phyloP scores from a whole-genome alignment of 2,888 invertebrate species.

The Pammene aurita region DNA sequence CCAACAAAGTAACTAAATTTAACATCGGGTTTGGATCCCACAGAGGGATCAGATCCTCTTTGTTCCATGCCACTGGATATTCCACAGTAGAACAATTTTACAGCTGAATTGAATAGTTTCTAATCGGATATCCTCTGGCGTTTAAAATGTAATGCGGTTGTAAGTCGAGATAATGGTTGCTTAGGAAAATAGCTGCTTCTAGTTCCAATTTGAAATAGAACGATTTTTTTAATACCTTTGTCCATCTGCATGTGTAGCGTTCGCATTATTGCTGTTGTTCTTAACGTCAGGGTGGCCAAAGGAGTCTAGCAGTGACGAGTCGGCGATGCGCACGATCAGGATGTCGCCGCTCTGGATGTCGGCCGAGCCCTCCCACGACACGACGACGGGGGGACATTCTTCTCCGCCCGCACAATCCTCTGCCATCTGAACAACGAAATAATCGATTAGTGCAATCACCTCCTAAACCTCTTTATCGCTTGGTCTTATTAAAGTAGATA shows the following conservation, averaged over 20 bases:
- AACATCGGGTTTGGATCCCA: constrained; percentile 25
- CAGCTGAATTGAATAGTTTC: constrained; percentile 37
- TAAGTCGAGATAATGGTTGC: background rate
- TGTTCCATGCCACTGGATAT: constrained; percentile 35
- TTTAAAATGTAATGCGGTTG: constrained; percentile 14
- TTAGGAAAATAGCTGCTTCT: background rate
- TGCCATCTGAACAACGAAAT: constrained; percentile 69
- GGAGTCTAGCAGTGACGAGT: constrained; percentile 80
- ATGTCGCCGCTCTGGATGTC: constrained; percentile 89
- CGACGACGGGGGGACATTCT: constrained; percentile 83
- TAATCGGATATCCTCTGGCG: constrained; percentile 21
- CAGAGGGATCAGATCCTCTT: constrained; percentile 35
- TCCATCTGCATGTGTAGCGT: constrained; percentile 58
- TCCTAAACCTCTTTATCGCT: background rate
- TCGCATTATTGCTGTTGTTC: constrained; percentile 60
- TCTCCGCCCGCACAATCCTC: constrained; percentile 74
- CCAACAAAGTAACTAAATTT: constrained; percentile 20
- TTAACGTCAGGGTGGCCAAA: constrained; percentile 55
- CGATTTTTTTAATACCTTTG: too few species aligned
- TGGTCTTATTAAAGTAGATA: too few species aligned
- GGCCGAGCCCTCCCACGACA: constrained; percentile 86
- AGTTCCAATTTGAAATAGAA: background rate
- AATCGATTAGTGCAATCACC: background rate
- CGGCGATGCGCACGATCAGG: constrained; percentile 87
- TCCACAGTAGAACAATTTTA: constrained; percentile 29